phyloP scores from a whole-genome alignment of 2,113 vertebrate species.

The Anarhynchus alexandrinus region DNA sequence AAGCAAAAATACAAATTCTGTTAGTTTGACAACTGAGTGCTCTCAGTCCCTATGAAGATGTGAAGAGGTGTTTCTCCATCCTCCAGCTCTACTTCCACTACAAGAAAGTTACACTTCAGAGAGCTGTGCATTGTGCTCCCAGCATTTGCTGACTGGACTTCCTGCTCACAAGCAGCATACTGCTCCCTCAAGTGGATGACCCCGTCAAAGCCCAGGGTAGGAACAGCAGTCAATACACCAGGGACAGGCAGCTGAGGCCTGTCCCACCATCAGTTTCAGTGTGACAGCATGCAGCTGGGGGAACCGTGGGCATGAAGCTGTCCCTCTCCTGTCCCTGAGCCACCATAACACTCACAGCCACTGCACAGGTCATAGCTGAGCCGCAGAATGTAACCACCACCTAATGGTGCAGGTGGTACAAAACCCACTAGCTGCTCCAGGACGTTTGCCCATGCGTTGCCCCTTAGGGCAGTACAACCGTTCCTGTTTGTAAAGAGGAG shows the following conservation, averaged over 20 bases:
- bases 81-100: background rate
- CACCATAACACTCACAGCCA: background rate
- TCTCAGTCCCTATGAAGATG: background rate
- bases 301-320: background rate
- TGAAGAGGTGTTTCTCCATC: background rate
- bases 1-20: background rate
- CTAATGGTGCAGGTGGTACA: background rate
- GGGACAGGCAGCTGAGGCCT: background rate
- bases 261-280: background rate
- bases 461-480: background rate
- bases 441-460: background rate
- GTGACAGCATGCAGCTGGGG: background rate
- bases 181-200: background rate
- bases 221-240: background rate
- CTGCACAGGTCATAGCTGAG: background rate
- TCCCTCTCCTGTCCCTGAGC: background rate
- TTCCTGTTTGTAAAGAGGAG: too few species aligned
- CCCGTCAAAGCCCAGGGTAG: too few species aligned
- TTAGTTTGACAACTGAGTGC: background rate
- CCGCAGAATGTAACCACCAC: accelerated
- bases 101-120: background rate
- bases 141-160: background rate
- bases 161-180: background rate
- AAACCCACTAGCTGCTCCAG: background rate
- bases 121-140: background rate